Base-by-base conservation (phyloP, 2,113 vertebrate species). In the Apteryx owenii region DNA sequence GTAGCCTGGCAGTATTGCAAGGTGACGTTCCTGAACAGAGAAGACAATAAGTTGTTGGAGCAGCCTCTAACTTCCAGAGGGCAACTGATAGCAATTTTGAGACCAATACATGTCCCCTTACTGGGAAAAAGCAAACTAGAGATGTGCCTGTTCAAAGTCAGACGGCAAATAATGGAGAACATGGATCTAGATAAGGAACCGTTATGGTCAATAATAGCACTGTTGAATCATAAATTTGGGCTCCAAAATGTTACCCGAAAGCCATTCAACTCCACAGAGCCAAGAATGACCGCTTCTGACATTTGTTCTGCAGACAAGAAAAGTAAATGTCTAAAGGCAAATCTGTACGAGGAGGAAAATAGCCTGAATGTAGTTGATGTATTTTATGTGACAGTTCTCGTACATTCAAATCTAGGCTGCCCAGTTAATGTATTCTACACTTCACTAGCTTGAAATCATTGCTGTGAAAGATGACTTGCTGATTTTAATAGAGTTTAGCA, bases 401-500 rank as follows among this genome's bases (percentile, higher is more conserved):
- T 96, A 96, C 97, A 87, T 81, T 89, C 10, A 36, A 92, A 85
- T 71, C 88, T 88, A 95, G 95, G 93, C 92, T 92, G 92, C 88
- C 94, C 76, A 96, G 97, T 96, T 98, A 95, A 92, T 91, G 96
- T 92, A 93, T 95, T 90, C 96, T 96, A 96, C 89, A 93, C 85
- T 98, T 97, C 95, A 96, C 91, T 97, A 95, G 92, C 96, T 97
- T 98, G 97, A 98, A 98, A 91, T 98, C 48, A 98, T 98, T 97
- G 96, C 89, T 82, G 26, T 84, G 95, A 97, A 97, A 94, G 94
- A 91, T 96, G 96, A 90, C 85, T 97, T 96, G 81, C 93, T 97
- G 97, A 96, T 96, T 95, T 95, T 93, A 85, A 96, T 94, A 87
- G 89, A 97, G 91, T 96, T 91, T 95, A 95, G 86, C 92, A 96